These are phyloP conservation scores for Melikaiella ostensackeni DNA, from an alignment of 2,888 invertebrate genomes.

Conservation along the genomic window DNA sequence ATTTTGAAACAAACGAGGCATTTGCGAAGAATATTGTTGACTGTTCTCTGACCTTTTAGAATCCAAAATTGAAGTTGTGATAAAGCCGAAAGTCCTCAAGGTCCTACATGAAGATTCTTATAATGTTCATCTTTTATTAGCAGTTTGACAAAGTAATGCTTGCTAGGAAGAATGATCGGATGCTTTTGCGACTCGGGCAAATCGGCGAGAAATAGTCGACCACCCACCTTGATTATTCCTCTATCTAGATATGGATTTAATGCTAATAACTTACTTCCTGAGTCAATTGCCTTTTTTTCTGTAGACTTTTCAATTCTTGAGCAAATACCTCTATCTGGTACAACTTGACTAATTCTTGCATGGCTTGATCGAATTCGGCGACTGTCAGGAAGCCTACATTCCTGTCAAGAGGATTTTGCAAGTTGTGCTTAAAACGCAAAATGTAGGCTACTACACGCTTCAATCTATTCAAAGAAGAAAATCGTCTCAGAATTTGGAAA, in stretches of 20 bases:
- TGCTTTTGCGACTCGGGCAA: background rate
- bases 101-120: too few relatives aligned
- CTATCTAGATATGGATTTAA: background rate
- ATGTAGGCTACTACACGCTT: too few relatives aligned
- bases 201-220: background rate
- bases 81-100: background rate
- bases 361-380: too few relatives aligned
- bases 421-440: too few relatives aligned
- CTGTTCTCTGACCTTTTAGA: background rate
- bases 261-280: background rate
- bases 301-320: background rate
- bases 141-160: background rate
- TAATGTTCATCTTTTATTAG: background rate
- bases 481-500: too few relatives aligned
- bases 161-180: background rate
- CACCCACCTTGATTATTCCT: background rate
- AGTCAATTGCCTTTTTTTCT: background rate
- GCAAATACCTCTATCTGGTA: background rate
- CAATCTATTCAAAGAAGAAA: too few relatives aligned
- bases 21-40: slow-evolving; percentile 20
- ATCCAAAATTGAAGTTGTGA: background rate
- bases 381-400: too few relatives aligned
- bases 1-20: slow-evolving; percentile 45
- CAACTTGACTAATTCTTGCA: background rate
- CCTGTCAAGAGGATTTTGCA: too few relatives aligned